Conservation (phyloP, 2,113 vertebrate species). For the Mus musculus region DNA sequence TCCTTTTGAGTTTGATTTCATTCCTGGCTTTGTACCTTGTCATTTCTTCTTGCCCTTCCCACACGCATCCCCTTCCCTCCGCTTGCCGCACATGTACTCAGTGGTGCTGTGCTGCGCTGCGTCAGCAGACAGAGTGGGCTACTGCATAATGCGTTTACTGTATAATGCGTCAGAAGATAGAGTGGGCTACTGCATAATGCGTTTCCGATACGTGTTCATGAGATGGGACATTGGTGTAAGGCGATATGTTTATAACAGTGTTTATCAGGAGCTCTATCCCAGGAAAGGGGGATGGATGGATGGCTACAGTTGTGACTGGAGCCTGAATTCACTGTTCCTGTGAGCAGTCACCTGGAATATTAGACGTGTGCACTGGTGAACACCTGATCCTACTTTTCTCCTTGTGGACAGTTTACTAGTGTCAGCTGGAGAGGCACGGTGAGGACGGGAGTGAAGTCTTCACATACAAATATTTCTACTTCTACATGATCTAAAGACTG, state of each 20-base stretch:
- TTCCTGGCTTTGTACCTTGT: slow-evolving; percentile 46
- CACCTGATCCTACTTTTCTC: slow-evolving; percentile 62
- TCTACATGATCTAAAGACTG: slow-evolving; percentile 82
- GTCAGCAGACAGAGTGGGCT: slow-evolving; percentile 83
- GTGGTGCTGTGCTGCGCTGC: slow-evolving; percentile 85
- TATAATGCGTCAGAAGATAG: slow-evolving; percentile 85
- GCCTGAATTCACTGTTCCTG: slow-evolving; percentile 61
- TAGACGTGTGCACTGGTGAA: slow-evolving; percentile 72
- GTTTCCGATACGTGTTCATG: slow-evolving; percentile 82
- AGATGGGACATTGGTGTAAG: slow-evolving; percentile 81
- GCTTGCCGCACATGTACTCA: slow-evolving; percentile 74
- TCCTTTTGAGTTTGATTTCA: slow-evolving; percentile 74
- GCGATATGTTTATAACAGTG: slow-evolving; percentile 79
- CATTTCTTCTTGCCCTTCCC: background rate
- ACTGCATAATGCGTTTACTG: slow-evolving; percentile 81
- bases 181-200: slow-evolving; percentile 80
- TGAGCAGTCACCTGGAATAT: slow-evolving; percentile 64
- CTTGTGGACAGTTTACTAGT: slow-evolving; percentile 76
- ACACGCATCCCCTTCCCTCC: background rate
- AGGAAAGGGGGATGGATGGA: slow-evolving; percentile 44
- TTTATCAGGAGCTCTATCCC: slow-evolving; percentile 79
- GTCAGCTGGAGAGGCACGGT: slow-evolving; percentile 72
- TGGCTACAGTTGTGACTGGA: slow-evolving; percentile 71
- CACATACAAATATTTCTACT: slow-evolving; percentile 83
- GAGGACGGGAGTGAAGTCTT: slow-evolving; percentile 83